Conservation (phyloP, 1,140 invertebrate genomes). For the Cecropterus lyciades region DNA sequence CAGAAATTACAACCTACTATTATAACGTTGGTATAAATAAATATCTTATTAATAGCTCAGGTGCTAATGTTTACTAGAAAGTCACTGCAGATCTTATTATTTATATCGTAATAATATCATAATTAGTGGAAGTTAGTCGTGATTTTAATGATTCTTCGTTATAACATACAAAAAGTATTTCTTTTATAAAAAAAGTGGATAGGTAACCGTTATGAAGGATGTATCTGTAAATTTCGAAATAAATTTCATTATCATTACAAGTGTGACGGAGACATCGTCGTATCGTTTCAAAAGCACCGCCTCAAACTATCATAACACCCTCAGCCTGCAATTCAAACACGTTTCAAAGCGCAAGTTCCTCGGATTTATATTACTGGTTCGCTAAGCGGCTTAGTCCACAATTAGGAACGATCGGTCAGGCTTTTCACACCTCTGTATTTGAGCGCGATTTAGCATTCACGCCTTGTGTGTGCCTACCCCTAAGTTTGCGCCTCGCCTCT, state of each 20-base stretch:
- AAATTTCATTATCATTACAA: no score
- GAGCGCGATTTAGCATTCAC: conserved; percentile 75
- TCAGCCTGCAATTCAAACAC: conserved; percentile 19
- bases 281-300: conserved; percentile 7
- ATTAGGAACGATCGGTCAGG: conserved; percentile 59
- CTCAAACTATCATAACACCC: conserved; percentile 9
- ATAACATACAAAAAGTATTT: no score
- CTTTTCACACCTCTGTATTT: conserved; percentile 83
- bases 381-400: conserved; percentile 71
- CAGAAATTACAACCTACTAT: background rate
- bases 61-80: no score
- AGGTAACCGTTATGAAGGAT: no score
- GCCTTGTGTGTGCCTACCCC: conserved; percentile 73
- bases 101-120: no score
- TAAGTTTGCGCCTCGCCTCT: conserved; percentile 69
- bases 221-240: no score
- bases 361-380: conserved; percentile 66
- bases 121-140: no score
- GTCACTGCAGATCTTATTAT: no score
- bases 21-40: background rate
- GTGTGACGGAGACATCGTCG: background rate
- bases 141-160: no score
- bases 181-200: no score
- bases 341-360: conserved; percentile 34
- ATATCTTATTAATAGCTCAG: no score